Percentiles rank a stretch among this genome's conserved stretches.
Conservation (phyloP, 2,113 vertebrate species). For the Saccopteryx leptura region DNA sequence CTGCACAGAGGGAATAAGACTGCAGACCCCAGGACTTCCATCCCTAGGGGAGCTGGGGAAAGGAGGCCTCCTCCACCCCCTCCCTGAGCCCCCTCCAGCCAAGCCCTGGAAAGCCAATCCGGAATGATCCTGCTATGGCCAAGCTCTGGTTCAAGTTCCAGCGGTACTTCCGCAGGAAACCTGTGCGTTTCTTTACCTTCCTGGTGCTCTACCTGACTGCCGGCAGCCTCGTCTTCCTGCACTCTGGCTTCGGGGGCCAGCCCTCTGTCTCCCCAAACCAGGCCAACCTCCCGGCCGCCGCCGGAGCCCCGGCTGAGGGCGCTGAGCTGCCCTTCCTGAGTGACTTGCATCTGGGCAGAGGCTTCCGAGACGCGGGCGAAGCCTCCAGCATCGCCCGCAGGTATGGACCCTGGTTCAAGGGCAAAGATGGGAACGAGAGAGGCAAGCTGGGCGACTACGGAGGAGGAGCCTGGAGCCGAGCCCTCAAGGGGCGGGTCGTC, state of each 20-base stretch:
- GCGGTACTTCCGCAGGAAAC: conserved; percentile 95
- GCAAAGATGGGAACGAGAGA: conserved; percentile 84
- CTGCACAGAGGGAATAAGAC: not conserved
- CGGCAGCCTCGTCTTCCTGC: conserved; percentile 96
- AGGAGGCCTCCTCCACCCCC: not conserved
- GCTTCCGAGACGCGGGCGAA: conserved; percentile 86
- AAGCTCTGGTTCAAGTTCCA: conserved; percentile 95
- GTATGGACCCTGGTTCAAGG: conserved; percentile 92
- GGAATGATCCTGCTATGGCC: conserved; percentile 93
- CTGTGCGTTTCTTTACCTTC: conserved; percentile 95
- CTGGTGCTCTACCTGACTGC: conserved; percentile 96
- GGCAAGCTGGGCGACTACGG: conserved; percentile 89
- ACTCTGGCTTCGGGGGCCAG: conserved; percentile 92
- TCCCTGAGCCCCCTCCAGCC: not conserved
- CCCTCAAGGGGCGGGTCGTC: conserved; percentile 89
- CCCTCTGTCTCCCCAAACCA: conserved; percentile 78
- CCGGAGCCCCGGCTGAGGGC: conserved; percentile 66
- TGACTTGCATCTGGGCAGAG: conserved; percentile 87
- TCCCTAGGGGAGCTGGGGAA: not conserved
- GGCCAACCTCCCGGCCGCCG: conserved; percentile 77
- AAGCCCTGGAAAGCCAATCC: conserved; percentile 70
- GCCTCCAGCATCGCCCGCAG: conserved; percentile 84
- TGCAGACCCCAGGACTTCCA: not conserved
- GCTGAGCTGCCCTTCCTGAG: conserved; percentile 88
- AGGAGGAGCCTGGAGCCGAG: conserved; percentile 90